These are phyloP conservation scores for Odobenus rosmarus DNA, from an alignment of 2,113 vertebrate genomes.

Conservation along the genomic window DNA sequence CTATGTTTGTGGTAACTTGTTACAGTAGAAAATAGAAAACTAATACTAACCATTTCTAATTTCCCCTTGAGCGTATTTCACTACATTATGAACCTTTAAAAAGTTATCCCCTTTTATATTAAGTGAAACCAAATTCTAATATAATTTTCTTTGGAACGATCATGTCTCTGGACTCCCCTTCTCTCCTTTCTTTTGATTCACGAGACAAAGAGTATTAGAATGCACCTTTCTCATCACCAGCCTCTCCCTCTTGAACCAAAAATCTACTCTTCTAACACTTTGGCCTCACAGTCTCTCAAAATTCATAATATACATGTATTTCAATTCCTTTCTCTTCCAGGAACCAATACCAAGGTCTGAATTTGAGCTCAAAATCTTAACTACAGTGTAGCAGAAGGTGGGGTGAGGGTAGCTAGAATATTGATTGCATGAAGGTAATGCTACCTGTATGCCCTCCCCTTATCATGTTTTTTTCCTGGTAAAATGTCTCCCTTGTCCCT, in stretches of 20 bases:
- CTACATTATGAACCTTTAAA: not conserved
- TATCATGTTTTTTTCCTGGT: not conserved
- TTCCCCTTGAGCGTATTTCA: not conserved
- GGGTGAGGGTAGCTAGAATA: not conserved
- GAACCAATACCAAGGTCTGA: not conserved
- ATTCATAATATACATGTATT: not conserved
- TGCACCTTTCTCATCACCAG: not conserved
- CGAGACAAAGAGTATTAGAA: not conserved
- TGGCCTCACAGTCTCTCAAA: not conserved
- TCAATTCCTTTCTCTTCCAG: not conserved
- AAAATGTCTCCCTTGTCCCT: not conserved
- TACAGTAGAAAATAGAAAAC: not conserved
- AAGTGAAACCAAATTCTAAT: not conserved
- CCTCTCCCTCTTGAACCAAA: not conserved
- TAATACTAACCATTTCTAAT: not conserved
- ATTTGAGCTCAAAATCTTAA: not conserved
- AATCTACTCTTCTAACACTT: not conserved
- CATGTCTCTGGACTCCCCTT: not conserved
- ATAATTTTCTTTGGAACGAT: not conserved
- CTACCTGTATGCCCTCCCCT: not conserved
- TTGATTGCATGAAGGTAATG: not conserved
- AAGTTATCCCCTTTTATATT: not conserved
- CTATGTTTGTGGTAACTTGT: not conserved
- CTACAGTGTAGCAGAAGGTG: not conserved
- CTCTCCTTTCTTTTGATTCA: not conserved